A percentile compares a stretch with the other conserved stretches of the same genome.
These are phyloP conservation scores for Pygocentrus nattereri DNA, from an alignment of 2,797 vertebrate species.

Conservation along the genomic window DNA sequence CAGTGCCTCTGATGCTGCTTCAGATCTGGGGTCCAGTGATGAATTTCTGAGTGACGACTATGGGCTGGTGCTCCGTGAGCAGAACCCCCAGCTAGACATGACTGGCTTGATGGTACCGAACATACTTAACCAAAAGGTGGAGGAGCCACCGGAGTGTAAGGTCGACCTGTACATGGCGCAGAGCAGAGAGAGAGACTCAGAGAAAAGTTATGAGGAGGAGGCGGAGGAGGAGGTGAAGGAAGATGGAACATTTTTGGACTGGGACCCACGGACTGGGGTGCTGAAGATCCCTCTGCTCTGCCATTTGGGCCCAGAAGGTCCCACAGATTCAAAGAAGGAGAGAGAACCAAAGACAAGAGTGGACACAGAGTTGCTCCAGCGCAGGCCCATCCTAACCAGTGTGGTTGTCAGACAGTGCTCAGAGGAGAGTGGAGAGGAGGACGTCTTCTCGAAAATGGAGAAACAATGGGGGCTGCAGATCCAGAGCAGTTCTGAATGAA, in stretches of 20 bases:
- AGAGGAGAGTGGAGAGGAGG: conserved; percentile 44
- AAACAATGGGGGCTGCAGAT: conserved; percentile 60
- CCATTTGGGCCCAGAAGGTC: background rate
- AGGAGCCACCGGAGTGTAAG: background rate
- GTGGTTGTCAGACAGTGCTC: conserved; percentile 55
- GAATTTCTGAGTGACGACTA: background rate
- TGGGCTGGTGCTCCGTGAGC: background rate
- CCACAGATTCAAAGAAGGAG: background rate
- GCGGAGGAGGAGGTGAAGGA: conserved; percentile 14
- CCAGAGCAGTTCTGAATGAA: conserved; percentile 12
- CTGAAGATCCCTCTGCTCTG: conserved; percentile 58
- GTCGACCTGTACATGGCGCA: conserved; percentile 16
- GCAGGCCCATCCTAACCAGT: conserved; percentile 35
- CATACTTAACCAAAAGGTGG: fast-evolving
- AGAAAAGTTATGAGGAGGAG: conserved; percentile 4
- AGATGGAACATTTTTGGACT: conserved; percentile 52
- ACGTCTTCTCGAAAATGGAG: conserved; percentile 56
- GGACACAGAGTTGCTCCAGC: conserved; percentile 17
- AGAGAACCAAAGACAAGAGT: background rate
- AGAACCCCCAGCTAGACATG: background rate
- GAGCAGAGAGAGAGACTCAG: background rate
- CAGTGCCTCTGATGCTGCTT: background rate
- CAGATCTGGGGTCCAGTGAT: too few relatives aligned
- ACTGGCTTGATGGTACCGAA: background rate
- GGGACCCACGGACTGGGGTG: conserved; percentile 39